These are phyloP conservation scores for Oedothorax gibbosus DNA, from an alignment of 1,140 invertebrate species.

Conservation along the genomic window DNA sequence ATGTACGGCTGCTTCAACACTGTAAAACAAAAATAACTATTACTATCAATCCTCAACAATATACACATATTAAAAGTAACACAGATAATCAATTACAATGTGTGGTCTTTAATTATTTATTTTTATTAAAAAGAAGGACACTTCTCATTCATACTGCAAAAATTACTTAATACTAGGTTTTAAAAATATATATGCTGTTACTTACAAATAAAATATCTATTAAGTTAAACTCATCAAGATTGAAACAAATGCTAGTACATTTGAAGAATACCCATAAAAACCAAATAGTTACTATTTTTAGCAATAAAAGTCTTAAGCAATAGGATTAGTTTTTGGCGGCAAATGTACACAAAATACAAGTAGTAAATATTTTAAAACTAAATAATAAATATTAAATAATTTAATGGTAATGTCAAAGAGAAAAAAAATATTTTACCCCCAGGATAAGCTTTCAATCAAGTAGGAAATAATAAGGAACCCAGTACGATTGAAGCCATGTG, in stretches of 20 bases:
- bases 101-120: too few species aligned
- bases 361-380: neutral
- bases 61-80: neutral
- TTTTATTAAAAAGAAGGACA: too few species aligned
- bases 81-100: too few species aligned
- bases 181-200: too few species aligned
- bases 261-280: neutral
- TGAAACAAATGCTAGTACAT: neutral
- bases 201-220: too few species aligned
- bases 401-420: neutral
- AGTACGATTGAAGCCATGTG: conserved; percentile 98
- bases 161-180: neutral
- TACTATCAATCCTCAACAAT: neutral
- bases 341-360: too few species aligned
- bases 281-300: too few species aligned
- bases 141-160: conserved; percentile 65
- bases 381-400: conserved; percentile 1
- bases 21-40: conserved; percentile 69
- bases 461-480: conserved; percentile 93
- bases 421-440: conserved; percentile 66
- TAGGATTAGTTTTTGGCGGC: too few species aligned
- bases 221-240: neutral
- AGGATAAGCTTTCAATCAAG: conserved; percentile 81
- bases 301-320: too few species aligned
- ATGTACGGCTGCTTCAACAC: conserved; percentile 82